These are phyloP conservation scores for Episyrphus balteatus DNA, from an alignment of 1,140 invertebrate genomes.

Conservation along the genomic window DNA sequence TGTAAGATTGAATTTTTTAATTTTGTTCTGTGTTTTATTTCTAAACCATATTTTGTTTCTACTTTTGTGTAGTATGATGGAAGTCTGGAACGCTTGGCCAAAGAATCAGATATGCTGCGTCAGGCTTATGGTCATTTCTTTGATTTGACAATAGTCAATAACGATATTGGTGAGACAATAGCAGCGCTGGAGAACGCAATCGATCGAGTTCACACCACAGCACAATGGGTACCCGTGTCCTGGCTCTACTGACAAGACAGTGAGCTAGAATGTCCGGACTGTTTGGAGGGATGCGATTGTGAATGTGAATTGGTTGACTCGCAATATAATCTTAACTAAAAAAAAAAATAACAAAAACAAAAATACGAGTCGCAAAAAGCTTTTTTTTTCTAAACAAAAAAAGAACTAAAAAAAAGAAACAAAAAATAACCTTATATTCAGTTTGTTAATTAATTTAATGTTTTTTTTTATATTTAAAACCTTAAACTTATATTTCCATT, in stretches of 20 bases:
- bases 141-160: slow-evolving; percentile 96
- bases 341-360: background rate
- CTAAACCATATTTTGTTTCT: background rate
- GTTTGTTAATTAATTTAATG: no score
- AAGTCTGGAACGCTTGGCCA: slow-evolving; percentile 86
- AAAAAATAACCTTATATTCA: no score
- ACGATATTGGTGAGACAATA: slow-evolving; percentile 98
- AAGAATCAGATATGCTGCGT: slow-evolving; percentile 90
- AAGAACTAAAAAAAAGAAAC: no score
- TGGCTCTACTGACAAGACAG: slow-evolving; percentile 83
- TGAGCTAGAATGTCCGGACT: slow-evolving; percentile 36
- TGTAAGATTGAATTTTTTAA: slow-evolving; percentile 51
- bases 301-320: slow-evolving; percentile 23
- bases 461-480: no score
- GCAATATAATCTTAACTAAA: background rate
- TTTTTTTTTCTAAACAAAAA: no score
- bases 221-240: slow-evolving; percentile 90
- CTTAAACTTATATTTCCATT: no score
- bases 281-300: slow-evolving; percentile 35
- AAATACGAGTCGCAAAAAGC: background rate
- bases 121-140: slow-evolving; percentile 97
- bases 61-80: slow-evolving; percentile 74
- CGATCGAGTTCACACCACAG: slow-evolving; percentile 75
- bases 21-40: background rate
- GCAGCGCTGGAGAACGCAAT: slow-evolving; percentile 80